Base-by-base conservation (phyloP, 2,113 vertebrate species). In the Pygoscelis adeliae region DNA sequence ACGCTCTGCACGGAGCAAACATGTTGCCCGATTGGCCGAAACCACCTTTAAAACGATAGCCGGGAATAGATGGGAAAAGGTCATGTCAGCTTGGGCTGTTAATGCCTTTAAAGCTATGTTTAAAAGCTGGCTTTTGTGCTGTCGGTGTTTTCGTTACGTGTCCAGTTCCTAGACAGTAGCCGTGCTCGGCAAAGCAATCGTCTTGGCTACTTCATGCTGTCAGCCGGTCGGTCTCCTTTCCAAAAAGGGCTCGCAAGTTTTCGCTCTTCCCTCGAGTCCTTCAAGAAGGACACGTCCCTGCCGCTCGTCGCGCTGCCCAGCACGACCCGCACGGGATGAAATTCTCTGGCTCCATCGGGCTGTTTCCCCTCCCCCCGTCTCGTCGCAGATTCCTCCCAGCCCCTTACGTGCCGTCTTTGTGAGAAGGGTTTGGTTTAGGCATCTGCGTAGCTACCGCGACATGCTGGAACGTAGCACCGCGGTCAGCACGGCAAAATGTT, bases 271-370 rank as follows among this genome's bases (percentile, higher is more conserved):
- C 15, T 76, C 5, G 26, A 96, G 93, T 89, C 93, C 95, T 96
- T 95, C 93, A 83, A 21, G 73, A 96, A 97, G 91, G 85, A 79
- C 83, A 62, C 2, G 21, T 72, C 52, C 71, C 36, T 44, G 36
- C 47, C 44, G 52, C 30, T 88, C 34, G 0, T 61, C 67, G 52
- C 1, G 1, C 38, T 94, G 55, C 34, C 40, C 80, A 38, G 52
- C 78, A 46, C 11, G 14, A 34, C 26, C 9, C 3, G 19, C 82
- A 55, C 16, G 30, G 52, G 32, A 19, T 62, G 6, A 66, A 71
- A 90, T 76, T 73, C 49, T 36, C 40, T 23, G 53, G 26, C 22
- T 91, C 59, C n/a, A 26, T 44, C 7, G 22, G 26, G 17, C 81
- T n/a, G 9, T 69, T 92, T 61, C 29, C 38, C 34, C 79, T 79